Base-by-base conservation (phyloP, 2,797 vertebrate species). In the Odontamblyopus rebecca region DNA sequence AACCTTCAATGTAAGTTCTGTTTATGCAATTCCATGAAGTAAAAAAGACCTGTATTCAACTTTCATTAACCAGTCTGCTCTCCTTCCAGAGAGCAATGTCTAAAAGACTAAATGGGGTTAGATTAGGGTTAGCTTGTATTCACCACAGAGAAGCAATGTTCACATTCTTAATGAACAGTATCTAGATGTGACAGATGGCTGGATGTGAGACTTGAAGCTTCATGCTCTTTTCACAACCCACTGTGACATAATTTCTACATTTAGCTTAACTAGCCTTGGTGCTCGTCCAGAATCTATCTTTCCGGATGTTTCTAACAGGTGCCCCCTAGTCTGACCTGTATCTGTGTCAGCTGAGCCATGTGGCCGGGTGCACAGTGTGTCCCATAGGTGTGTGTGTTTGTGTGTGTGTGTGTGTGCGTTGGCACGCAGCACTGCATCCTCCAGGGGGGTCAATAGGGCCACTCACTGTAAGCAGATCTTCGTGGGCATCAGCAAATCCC, bases 391-490 rank as follows among this genome's bases (percentile, higher is more conserved):
- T 60, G 62, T 57, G 35, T 9, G 35, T 9, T 9, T 38, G 35
- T 38, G 35, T 38, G 35, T 38, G 35, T 35, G 50, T 38, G 65
- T 57, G 56, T 61, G 79, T 23, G 29, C 67, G 79, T 75, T 90
- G 86, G 90, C 88, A 82, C 59, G 69, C 68, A 62, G 68, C 75
- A 59, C 77, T 88, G 74, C 82, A 86, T 91, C 89, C 85, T 87
- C 78, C 73, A 60, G 72, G 71, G 85, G 79, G 88, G 88, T 90
- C 89, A 84, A 77, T 68, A 18, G 80, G 88, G 86, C 57, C 84
- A 82, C 80, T 82, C 70, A 67, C 85, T 92, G 89, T 90, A 92
- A 93, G 88, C 88, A 88, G 90, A 92, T 93, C 88, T 88, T 87
- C 68, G 69, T 86, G 88, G 78, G 85, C 89, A 91, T 91, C 86